Percentiles rank a stretch among this genome's conserved stretches.
Conservation (phyloP, 2,113 vertebrate species). For the Tinamus guttatus region DNA sequence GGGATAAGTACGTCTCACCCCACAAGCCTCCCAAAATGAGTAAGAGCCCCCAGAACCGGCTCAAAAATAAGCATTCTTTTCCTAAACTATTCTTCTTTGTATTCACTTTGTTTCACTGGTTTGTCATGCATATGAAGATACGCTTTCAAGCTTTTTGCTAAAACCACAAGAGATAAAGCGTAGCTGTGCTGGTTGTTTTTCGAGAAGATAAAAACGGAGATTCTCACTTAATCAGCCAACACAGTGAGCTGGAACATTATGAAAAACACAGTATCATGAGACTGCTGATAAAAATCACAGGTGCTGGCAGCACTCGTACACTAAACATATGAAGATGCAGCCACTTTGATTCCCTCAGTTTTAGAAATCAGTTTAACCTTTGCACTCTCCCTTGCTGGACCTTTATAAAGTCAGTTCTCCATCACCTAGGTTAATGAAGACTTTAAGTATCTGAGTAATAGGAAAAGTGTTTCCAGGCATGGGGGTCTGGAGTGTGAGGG, state of each 20-base stretch:
- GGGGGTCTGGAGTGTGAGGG: neutral
- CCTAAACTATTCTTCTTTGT: neutral
- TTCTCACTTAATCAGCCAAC: neutral
- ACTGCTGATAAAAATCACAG: neutral
- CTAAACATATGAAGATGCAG: neutral
- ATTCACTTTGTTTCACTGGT: neutral
- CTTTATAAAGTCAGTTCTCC: neutral
- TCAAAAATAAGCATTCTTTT: neutral
- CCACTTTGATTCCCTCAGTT: neutral
- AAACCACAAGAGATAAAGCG: neutral
- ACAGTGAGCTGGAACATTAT: neutral
- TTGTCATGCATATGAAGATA: fast-evolving
- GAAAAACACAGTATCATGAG: neutral
- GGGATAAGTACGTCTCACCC: fast-evolving
- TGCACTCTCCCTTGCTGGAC: neutral
- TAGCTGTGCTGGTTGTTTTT: neutral
- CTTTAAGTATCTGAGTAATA: neutral
- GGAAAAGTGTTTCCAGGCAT: neutral
- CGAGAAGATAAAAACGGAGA: neutral
- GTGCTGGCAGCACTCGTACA: neutral
- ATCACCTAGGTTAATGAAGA: neutral
- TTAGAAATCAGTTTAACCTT: neutral
- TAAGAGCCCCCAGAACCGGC: fast-evolving
- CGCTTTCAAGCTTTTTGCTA: neutral
- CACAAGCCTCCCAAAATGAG: fast-evolving